These are phyloP conservation scores for Promerops cafer DNA, from an alignment of 2,113 vertebrate genomes.

Conservation along the genomic window DNA sequence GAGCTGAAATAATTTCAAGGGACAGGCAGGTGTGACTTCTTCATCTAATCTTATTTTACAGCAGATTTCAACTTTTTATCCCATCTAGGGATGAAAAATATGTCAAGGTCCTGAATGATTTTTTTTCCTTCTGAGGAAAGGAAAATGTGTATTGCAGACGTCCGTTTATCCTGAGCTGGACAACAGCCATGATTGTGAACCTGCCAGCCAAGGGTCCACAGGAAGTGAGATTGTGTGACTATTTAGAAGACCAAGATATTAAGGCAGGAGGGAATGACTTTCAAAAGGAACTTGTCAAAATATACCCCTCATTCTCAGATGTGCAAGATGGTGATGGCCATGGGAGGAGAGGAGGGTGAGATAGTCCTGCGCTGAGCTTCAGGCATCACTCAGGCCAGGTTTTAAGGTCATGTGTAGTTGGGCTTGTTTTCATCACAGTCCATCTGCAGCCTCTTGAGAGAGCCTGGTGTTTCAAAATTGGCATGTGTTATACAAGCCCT, in stretches of 20 bases:
- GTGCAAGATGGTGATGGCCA: not conserved
- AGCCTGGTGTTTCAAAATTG: not conserved
- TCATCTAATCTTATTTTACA: not conserved
- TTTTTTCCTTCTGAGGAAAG: not conserved
- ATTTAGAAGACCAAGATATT: conserved; percentile 1
- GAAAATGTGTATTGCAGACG: not conserved
- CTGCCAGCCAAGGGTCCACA: not conserved
- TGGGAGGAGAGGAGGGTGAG: not conserved
- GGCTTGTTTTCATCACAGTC: not conserved
- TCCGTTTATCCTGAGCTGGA: not conserved
- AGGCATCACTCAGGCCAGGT: not conserved
- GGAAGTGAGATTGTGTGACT: conserved; percentile 4
- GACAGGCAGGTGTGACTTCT: not conserved
- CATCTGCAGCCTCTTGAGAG: not conserved
- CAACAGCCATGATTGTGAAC: not conserved
- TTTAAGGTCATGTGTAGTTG: not conserved
- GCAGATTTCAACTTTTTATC: not conserved
- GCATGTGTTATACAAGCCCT: not conserved
- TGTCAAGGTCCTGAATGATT: not conserved
- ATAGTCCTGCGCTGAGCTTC: not conserved
- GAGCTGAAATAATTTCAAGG: not conserved
- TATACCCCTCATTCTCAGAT: not conserved
- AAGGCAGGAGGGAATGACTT: not conserved
- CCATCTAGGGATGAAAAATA: not conserved
- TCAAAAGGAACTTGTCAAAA: not conserved